These are phyloP conservation scores for Botia almorhae DNA, from an alignment of 2,797 vertebrate species.

Conservation along the genomic window DNA sequence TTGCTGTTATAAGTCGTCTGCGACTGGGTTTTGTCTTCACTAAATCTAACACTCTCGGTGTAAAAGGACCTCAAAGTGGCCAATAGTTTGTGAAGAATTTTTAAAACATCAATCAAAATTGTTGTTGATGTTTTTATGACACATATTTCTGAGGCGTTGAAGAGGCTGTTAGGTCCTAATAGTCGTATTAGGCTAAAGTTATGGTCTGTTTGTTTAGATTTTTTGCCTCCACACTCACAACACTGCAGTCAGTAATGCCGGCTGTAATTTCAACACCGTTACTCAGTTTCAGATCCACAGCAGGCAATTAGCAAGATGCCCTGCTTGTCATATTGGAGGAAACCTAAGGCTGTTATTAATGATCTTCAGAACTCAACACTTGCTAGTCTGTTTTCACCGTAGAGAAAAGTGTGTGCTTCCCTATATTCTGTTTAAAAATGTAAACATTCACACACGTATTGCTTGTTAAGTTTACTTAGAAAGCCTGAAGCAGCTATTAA, in stretches of 20 bases:
- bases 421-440: conserved; percentile 35
- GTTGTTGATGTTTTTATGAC: background rate
- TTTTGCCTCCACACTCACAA: conserved; percentile 13
- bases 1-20: too few relatives aligned
- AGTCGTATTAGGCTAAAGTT: background rate
- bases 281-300: conserved; percentile 38
- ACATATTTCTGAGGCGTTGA: background rate
- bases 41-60: background rate
- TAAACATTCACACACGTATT: conserved; percentile 28
- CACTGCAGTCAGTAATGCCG: conserved; percentile 23
- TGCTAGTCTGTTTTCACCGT: conserved; percentile 33
- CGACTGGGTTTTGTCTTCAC: too few relatives aligned
- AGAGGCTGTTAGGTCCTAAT: background rate
- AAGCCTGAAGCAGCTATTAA: conserved; percentile 42
- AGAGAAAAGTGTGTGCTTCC: conserved; percentile 31
- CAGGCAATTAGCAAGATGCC: conserved; percentile 47
- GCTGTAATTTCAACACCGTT: conserved; percentile 26
- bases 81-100: background rate
- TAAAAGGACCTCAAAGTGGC: background rate
- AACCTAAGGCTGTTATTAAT: conserved; percentile 44
- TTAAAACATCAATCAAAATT: background rate
- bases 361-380: conserved; percentile 35
- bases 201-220: conserved; percentile 20
- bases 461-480: conserved; percentile 30
- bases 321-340: conserved; percentile 44